Base-by-base conservation (phyloP, 2,797 vertebrate genomes). In the Amblyraja radiata region DNA sequence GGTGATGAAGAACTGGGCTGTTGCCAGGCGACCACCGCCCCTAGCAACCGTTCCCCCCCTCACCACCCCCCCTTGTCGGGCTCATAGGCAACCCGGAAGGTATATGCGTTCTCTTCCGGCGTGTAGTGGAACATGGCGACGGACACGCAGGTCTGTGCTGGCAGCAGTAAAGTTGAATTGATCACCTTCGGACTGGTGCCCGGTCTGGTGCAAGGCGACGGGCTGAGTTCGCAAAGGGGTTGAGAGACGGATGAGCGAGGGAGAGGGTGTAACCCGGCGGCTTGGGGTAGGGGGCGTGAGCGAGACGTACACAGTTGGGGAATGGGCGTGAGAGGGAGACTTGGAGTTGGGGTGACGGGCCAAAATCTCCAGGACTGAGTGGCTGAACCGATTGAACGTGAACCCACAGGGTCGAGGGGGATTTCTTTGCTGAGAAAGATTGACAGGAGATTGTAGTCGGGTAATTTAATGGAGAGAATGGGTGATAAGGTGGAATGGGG, bases 121-220 rank as follows among this genome's bases (percentile, higher is more conserved):
- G 90, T 76, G 68, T 14, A 3, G 90, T 74, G 23, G 90, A 98
- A 97, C 96, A 99, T 99, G 98, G 98, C 98, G 95, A 97, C 98
- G 94, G 98, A 99, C 98, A 97, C 97, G 98, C 98, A 99, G 98
- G 98, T 99, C 96, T 95, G 97, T 96, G 96, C 39, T 92, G 90
- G 63, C 65, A 36, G 14, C 95, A 96, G 95, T 4, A 61, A 93
- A 93, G 93, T 11, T 73, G 94, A 93, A 94, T 93, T 83, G 39
- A 90, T 63, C 63, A 77, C 58, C 39, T 8, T 76, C 46, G 79
- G 80, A 54, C 7, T 10, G 8, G 93, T 28, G 78, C 14, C 3
- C 78, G 6, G 84, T 16, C 9, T n/a, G 25, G 58, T 58, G 25
- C 61, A 10, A 4, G 77, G 93, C 90, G 21, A 58, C 8, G 65